phyloP scores from a whole-genome alignment of 2,797 vertebrate species.

The Rhynchonycteris naso region DNA sequence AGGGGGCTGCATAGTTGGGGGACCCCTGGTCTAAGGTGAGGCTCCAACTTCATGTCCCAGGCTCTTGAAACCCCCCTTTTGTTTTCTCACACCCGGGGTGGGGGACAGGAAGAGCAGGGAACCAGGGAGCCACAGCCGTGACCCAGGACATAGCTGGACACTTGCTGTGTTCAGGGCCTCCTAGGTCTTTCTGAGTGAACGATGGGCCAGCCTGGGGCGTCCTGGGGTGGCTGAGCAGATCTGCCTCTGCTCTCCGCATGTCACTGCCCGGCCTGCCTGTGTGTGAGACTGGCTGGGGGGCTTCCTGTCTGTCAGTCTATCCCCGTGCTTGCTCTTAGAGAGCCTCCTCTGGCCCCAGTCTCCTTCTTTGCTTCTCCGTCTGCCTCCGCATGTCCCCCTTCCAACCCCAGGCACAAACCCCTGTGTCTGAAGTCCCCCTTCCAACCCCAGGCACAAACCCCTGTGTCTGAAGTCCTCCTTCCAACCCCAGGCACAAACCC shows the following conservation, averaged over 20 bases:
- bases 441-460: neutral
- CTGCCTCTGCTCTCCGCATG: accelerated
- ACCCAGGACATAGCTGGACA: neutral
- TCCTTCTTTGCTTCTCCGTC: neutral
- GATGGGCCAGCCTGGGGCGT: neutral
- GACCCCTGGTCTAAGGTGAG: neutral
- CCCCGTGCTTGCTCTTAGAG: neutral
- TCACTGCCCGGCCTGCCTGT: neutral
- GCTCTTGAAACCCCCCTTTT: neutral
- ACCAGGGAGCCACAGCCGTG: neutral
- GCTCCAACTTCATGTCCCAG: neutral
- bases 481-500: neutral
- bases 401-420: neutral
- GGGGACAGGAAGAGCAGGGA: neutral
- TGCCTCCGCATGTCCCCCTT: neutral
- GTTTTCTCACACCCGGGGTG: neutral
- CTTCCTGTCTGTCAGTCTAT: neutral
- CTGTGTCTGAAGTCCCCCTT: neutral
- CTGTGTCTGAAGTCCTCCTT: neutral
- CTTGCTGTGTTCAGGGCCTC: accelerated
- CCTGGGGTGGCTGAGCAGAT: accelerated
- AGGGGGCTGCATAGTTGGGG: too few relatives aligned
- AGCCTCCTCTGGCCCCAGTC: neutral
- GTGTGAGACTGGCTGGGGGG: neutral
- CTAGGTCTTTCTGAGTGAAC: neutral